Percentiles rank a stretch among this genome's conserved stretches.
These are phyloP conservation scores for Anthophora plumipes DNA, from an alignment of 2,888 invertebrate species.

Conservation along the genomic window DNA sequence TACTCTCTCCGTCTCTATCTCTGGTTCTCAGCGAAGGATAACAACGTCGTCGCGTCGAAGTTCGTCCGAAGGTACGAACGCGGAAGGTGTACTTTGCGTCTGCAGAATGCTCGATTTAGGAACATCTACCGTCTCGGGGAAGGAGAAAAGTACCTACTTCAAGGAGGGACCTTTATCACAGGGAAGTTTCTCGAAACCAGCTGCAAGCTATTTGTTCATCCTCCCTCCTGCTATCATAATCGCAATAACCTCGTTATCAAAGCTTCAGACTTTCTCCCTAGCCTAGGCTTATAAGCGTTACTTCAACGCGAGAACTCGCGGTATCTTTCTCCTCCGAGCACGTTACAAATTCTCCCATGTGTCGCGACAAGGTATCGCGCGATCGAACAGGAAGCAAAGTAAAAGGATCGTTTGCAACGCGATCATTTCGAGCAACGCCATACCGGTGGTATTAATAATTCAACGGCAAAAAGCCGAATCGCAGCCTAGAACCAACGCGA, in stretches of 20 bases:
- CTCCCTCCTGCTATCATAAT: conserved; percentile 35
- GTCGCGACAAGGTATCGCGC: too few species aligned
- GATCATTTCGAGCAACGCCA: conserved; percentile 21
- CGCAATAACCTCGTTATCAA: conserved; percentile 19
- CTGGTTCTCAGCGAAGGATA: conserved; percentile 10
- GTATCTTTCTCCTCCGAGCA: neutral
- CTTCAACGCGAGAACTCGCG: neutral
- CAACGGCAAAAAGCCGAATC: conserved; percentile 39
- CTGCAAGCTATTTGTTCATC: conserved; percentile 39
- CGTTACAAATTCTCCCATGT: neutral
- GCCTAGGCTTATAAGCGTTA: neutral
- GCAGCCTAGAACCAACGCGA: conserved; percentile 3
- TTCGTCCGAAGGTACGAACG: conserved; percentile 50
- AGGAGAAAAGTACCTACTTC: conserved; percentile 53
- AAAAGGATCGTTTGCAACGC: conserved; percentile 11
- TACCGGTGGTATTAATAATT: conserved; percentile 47
- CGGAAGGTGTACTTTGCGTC: conserved; percentile 57
- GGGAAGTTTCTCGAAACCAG: conserved; percentile 58
- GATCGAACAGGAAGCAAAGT: neutral
- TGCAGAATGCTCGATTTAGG: conserved; percentile 46
- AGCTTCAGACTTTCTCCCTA: neutral
- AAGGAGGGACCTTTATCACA: conserved; percentile 54
- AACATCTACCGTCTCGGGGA: conserved; percentile 36
- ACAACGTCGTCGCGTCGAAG: conserved; percentile 48
- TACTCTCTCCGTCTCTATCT: neutral